These are phyloP conservation scores for Osedax frankpressi DNA, from an alignment of 2,888 invertebrate species.

Conservation along the genomic window DNA sequence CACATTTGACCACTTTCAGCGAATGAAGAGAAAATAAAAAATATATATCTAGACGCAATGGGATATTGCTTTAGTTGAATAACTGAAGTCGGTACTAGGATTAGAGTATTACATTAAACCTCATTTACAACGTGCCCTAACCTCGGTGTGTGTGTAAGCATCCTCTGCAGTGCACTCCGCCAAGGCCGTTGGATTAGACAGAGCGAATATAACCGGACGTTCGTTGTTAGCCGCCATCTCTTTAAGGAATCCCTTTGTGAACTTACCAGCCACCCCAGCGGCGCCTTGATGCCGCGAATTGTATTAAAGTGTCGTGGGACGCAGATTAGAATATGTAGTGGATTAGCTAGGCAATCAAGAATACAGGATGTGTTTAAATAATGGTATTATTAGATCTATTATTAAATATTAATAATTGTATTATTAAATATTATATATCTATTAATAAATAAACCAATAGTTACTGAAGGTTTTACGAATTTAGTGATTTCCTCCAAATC, in stretches of 20 bases:
- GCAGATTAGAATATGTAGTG: too few relatives aligned
- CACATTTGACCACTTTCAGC: too few relatives aligned
- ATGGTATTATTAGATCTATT: too few relatives aligned
- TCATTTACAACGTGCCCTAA: conserved; percentile 41
- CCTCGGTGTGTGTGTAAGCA: conserved; percentile 75
- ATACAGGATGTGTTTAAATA: too few relatives aligned
- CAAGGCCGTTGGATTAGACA: conserved; percentile 93
- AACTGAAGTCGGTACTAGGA: not conserved
- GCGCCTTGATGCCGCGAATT: too few relatives aligned
- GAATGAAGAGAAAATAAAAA: too few relatives aligned
- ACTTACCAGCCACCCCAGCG: conserved; percentile 83
- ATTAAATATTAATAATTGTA: too few relatives aligned
- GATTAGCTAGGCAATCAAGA: too few relatives aligned
- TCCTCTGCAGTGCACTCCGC: conserved; percentile 99
- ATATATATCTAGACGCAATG: not conserved
- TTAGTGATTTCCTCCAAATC: conserved; percentile 70
- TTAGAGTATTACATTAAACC: conserved; percentile 9
- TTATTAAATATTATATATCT: too few relatives aligned
- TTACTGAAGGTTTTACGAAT: conserved; percentile 67
- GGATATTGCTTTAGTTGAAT: not conserved
- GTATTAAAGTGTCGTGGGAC: too few relatives aligned
- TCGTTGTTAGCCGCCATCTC: conserved; percentile 73
- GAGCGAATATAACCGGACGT: conserved; percentile 83
- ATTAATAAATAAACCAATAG: conserved; percentile 88
- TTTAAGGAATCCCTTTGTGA: conserved; percentile 70